Evolutionary conservation across 2,888 invertebrate genomes (phyloP), one percentile per base, ranked within the genome.

Genomic region (Camponotus fellah): DNA sequence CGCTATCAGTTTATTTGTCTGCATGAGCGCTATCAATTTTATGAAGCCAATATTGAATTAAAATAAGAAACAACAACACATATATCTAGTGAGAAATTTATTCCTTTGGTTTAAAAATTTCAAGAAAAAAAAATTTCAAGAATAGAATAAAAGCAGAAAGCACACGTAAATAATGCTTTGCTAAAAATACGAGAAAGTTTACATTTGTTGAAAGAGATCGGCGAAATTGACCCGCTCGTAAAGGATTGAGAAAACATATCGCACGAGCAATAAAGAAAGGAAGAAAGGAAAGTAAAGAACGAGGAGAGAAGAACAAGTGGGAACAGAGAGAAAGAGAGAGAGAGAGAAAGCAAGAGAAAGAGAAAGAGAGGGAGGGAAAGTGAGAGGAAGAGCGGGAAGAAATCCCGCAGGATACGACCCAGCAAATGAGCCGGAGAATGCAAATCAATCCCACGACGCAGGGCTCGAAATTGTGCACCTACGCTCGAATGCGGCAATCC

Each of bases 341-440:
- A 60, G 53, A 75, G 9, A 62, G 53, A 21, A 62, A 46, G 49
- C 26, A 21, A 37, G 14, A 43, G 26, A 62, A 43, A 37, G 60
- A 71, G 53, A 1, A 68, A 17, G 53, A 32, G 83, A 17, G 49
- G 32, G 56, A 37, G 58, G 56, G 56, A 21, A 12, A 53, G 71
- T 58, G 43, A 56, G 60, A 74, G 71, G 26, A 65, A 58, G 64
- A 49, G 71, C 68, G 76, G 49, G 49, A 71, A 83, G 68, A 69
- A 76, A 40, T 92, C 94, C 92, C 93, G 79, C 49, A 88, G 92
- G 93, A 93, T 90, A 87, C 91, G 91, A 92, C 92, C 93, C 91
- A 82, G 92, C 91, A 93, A 94, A 94, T 94, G 93, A 94, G 93
- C 93, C 92, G 90, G 92, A 91, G 93, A 93, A 94, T 94, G 94